These are phyloP conservation scores for Lycocerus yunnanus DNA, from an alignment of 2,888 invertebrate species.

Conservation along the genomic window DNA sequence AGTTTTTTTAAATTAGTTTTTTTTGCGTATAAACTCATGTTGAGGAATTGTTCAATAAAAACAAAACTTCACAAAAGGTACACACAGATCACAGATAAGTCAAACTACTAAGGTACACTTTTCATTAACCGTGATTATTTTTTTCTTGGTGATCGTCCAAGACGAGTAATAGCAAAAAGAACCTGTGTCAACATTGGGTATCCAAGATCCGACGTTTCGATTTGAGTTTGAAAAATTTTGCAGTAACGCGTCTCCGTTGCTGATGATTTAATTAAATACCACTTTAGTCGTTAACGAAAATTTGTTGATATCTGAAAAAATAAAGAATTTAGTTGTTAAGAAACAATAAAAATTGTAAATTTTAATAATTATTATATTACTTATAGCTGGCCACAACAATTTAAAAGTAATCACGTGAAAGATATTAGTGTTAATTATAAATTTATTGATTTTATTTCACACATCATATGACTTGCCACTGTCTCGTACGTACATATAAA, in stretches of 20 bases:
- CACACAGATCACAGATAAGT: conserved; percentile 6
- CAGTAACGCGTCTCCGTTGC: conserved; percentile 21
- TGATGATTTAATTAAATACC: conserved; percentile 3
- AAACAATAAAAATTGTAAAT: background rate
- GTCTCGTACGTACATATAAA: background rate
- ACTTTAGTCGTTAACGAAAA: background rate
- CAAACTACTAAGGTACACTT: background rate
- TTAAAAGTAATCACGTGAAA: background rate
- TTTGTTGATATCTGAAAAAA: background rate
- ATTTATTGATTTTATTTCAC: background rate
- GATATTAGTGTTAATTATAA: background rate
- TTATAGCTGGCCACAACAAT: background rate
- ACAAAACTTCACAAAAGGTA: background rate
- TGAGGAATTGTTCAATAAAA: conserved; percentile 3
- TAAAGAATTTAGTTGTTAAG: background rate
- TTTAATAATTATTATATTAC: background rate
- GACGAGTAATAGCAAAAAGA: conserved; percentile 52
- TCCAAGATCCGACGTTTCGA: conserved; percentile 49
- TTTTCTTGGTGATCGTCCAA: conserved; percentile 55
- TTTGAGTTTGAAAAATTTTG: conserved; percentile 6
- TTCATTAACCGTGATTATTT: conserved; percentile 39
- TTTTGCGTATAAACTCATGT: conserved; percentile 45
- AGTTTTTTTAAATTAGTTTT: conserved; percentile 70
- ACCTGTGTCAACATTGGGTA: conserved; percentile 55
- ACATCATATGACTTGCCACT: background rate